Percentiles rank a stretch among this genome's conserved stretches.
These are phyloP conservation scores for Macrotus californicus DNA, from an alignment of 2,113 vertebrate species.

Conservation along the genomic window DNA sequence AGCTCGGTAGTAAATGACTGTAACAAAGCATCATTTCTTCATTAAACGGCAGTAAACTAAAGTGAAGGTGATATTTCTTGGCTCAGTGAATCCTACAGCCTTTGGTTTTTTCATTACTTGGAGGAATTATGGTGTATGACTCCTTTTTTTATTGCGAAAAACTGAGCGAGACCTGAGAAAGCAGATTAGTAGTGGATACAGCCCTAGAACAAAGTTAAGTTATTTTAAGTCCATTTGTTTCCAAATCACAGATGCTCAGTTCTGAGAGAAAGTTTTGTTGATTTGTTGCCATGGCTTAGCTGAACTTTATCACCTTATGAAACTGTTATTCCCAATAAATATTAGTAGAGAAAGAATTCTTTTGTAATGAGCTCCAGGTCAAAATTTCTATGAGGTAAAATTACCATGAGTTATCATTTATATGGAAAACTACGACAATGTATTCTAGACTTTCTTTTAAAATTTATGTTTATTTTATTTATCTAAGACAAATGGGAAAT, in stretches of 20 bases:
- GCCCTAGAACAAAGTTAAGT: neutral
- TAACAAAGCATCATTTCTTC: neutral
- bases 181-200: neutral
- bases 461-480: neutral
- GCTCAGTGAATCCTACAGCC: neutral
- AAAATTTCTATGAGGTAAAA: neutral
- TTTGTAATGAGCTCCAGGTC: neutral
- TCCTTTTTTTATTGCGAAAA: neutral
- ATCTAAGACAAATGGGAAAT: neutral
- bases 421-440: neutral
- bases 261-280: neutral
- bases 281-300: neutral
- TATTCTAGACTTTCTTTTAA: neutral
- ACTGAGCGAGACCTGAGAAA: neutral
- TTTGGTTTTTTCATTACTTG: neutral
- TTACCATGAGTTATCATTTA: neutral
- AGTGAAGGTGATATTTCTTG: neutral
- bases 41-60: neutral
- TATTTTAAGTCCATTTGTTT: neutral
- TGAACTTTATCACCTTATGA: neutral
- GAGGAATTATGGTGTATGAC: neutral
- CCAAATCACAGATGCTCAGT: neutral
- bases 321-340: neutral
- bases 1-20: neutral
- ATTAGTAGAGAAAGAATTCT: neutral